Evolutionary conservation across 2,888 invertebrate species (phyloP).

Genomic region (Brachyopa scutellaris): DNA sequence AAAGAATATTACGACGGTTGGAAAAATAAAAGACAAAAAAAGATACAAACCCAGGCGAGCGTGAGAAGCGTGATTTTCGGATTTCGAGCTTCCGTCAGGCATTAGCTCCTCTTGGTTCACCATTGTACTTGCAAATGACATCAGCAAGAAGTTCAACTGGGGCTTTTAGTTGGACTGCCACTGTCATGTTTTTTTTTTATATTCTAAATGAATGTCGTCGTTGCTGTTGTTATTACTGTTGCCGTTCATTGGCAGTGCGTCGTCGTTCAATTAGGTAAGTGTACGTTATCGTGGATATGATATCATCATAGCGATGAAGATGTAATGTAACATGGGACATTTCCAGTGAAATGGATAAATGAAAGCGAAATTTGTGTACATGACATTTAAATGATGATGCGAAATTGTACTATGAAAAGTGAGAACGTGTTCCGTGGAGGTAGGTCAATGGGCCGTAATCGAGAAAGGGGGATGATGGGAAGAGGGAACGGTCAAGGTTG

Average conservation of each 20-base stretch:
- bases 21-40: background rate
- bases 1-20: conserved; percentile 20
- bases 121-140: conserved; percentile 55
- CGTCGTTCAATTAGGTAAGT: conserved; percentile 66
- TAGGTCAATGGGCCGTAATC: conserved; percentile 28
- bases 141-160: conserved; percentile 47
- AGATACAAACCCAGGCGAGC: conserved; percentile 50
- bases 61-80: conserved; percentile 71
- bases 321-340: conserved; percentile 36
- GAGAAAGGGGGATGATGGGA: background rate
- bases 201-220: conserved; percentile 53
- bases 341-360: conserved; percentile 41
- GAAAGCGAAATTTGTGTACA: conserved; percentile 62
- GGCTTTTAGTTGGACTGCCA: conserved; percentile 33
- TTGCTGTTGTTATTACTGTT: conserved; percentile 21
- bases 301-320: conserved; percentile 51
- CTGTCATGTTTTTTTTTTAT: conserved; percentile 41
- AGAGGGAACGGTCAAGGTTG: conserved; percentile 21
- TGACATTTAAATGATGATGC: conserved; percentile 42
- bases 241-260: conserved; percentile 26
- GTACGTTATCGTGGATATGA: conserved; percentile 61
- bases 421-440: conserved; percentile 41
- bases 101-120: background rate
- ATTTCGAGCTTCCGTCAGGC: conserved; percentile 63
- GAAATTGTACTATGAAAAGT: conserved; percentile 29